Conservation (phyloP, 2,888 invertebrate genomes). For the Tetanocera ferruginea region DNA sequence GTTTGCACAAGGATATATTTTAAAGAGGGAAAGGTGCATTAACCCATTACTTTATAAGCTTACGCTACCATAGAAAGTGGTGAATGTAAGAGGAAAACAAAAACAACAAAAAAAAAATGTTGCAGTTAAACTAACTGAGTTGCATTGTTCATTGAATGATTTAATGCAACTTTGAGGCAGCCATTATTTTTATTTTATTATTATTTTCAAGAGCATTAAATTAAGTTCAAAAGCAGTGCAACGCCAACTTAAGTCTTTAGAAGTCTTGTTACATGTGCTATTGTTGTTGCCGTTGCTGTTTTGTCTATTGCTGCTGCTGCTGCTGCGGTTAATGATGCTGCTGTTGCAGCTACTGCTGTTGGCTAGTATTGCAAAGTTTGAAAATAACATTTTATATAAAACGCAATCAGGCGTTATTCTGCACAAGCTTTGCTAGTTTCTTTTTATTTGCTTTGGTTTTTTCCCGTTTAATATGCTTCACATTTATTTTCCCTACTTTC, state of each 20-base stretch:
- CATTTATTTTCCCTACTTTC: constrained; percentile 16
- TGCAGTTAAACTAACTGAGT: not conserved
- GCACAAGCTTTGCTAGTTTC: not conserved
- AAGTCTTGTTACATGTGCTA: not conserved
- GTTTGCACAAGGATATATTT: not conserved
- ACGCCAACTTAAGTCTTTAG: not conserved
- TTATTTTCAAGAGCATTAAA: constrained; percentile 1
- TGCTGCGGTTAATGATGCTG: constrained; percentile 5
- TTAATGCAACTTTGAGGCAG: constrained; percentile 12
- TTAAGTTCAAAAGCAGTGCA: not conserved
- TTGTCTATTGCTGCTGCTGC: not conserved
- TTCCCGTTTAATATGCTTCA: constrained; percentile 20
- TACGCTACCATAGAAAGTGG: not conserved
- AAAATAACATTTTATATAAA: constrained; percentile 3
- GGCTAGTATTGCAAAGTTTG: not conserved
- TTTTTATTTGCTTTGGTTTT: not conserved
- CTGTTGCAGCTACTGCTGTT: not conserved
- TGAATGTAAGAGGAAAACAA: not conserved
- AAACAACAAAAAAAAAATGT: not conserved
- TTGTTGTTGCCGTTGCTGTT: not conserved
- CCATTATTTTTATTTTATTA: not conserved
- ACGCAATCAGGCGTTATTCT: not conserved
- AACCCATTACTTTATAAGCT: not conserved
- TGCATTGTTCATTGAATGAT: constrained; percentile 18
- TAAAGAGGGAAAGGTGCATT: not conserved